phyloP scores from a whole-genome alignment of 2,113 vertebrate species.

The Emydura subglobosa region DNA sequence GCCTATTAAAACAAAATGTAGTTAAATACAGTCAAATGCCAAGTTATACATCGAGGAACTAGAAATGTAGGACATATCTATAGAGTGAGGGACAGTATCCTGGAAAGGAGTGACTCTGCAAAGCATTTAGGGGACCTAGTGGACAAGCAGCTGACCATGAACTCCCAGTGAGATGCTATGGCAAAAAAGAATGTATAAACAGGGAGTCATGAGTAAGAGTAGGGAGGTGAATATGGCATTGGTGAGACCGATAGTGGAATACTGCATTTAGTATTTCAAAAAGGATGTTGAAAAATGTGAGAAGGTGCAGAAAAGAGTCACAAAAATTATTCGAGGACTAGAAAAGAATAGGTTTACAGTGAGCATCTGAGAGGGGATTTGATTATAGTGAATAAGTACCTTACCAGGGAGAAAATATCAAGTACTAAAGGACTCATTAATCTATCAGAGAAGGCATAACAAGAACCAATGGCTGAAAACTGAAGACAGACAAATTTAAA shows the following conservation, averaged over 20 bases:
- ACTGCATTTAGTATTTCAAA: neutral
- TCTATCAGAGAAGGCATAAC: neutral
- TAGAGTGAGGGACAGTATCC: neutral
- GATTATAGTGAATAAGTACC: neutral
- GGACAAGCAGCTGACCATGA: neutral
- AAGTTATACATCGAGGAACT: neutral
- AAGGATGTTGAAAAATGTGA: neutral
- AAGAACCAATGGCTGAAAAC: neutral
- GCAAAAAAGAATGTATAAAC: neutral
- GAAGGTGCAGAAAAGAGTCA: neutral
- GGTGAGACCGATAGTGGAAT: neutral
- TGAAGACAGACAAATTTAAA: neutral
- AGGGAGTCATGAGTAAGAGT: neutral
- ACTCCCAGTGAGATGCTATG: neutral
- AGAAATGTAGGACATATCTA: neutral
- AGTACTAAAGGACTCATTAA: neutral
- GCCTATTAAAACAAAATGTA: neutral
- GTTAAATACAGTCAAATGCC: neutral
- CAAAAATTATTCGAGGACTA: neutral
- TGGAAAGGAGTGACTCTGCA: neutral
- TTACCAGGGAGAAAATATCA: neutral
- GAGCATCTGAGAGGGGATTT: fast-evolving
- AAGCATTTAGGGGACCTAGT: neutral
- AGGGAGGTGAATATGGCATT: neutral
- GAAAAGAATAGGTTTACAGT: neutral